Conservation (phyloP, 2,113 vertebrate species). For the Atractosteus spatula region DNA sequence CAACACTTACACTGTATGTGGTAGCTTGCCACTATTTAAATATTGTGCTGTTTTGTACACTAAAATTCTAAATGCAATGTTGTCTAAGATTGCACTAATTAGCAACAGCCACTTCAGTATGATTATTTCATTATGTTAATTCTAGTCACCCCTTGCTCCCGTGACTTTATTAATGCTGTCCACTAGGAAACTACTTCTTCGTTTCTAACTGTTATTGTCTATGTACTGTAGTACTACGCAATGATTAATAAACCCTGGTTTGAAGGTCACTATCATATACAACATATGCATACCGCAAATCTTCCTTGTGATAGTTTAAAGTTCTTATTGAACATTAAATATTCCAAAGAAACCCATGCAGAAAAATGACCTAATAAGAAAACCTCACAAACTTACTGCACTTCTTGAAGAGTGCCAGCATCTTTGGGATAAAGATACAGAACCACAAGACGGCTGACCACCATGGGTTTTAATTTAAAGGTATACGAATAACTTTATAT, state of each 20-base stretch:
- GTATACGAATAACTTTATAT: too few relatives aligned
- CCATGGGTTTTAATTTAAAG: neutral
- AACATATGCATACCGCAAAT: neutral
- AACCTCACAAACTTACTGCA: slow-evolving; percentile 9
- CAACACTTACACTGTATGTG: too few relatives aligned
- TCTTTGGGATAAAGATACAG: slow-evolving; percentile 44
- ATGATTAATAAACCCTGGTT: neutral
- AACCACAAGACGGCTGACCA: neutral
- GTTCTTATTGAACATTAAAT: neutral
- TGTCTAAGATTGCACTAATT: too few relatives aligned
- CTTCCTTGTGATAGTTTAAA: neutral
- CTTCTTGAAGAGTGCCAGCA: slow-evolving; percentile 20
- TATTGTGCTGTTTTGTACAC: too few relatives aligned
- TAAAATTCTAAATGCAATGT: too few relatives aligned
- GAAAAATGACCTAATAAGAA: neutral
- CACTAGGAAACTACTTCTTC: neutral
- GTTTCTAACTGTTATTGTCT: neutral
- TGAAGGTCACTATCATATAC: neutral
- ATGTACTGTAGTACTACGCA: neutral
- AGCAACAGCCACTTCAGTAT: too few relatives aligned
- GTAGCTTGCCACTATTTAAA: too few relatives aligned
- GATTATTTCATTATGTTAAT: too few relatives aligned
- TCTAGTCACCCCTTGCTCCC: too few relatives aligned
- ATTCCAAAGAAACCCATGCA: neutral
- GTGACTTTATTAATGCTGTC: neutral